A percentile compares a stretch with the other conserved stretches of the same genome.
phyloP scores from a whole-genome alignment of 2,888 invertebrate genomes.

The Dendrolimus houi region DNA sequence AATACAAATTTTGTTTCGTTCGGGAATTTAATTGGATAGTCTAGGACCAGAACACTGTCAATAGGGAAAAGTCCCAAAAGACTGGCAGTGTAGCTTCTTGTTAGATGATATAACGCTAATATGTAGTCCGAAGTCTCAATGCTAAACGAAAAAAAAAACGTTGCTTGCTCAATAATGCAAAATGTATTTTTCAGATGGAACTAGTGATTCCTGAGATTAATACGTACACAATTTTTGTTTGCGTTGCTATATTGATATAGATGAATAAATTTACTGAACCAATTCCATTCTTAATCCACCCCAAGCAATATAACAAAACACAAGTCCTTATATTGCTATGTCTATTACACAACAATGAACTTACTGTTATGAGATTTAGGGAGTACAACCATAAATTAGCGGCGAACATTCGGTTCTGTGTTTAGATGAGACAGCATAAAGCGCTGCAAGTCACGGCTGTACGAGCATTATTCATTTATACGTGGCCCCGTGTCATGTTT shows the following conservation, averaged over 20 bases:
- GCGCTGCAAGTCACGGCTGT: conserved; percentile 47
- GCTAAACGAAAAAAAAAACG: too few relatives aligned
- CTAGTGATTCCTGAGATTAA: neutral
- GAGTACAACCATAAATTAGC: conserved; percentile 30
- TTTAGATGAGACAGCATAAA: conserved; percentile 50
- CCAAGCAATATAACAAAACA: conserved; percentile 5
- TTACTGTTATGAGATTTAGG: conserved; percentile 18
- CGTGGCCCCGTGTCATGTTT: conserved; percentile 44
- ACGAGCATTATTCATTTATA: conserved; percentile 49
- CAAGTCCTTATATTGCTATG: conserved; percentile 9
- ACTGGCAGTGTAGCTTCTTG: too few relatives aligned
- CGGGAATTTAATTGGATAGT: too few relatives aligned
- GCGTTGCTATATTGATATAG: neutral
- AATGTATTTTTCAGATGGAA: too few relatives aligned
- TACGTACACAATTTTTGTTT: neutral
- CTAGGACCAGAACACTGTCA: too few relatives aligned
- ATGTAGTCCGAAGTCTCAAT: too few relatives aligned
- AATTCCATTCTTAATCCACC: neutral
- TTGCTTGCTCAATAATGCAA: too few relatives aligned
- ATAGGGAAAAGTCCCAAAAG: too few relatives aligned
- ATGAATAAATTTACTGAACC: neutral
- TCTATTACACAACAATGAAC: conserved; percentile 19
- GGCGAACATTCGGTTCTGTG: conserved; percentile 29
- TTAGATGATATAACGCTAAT: too few relatives aligned
- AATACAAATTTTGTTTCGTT: too few relatives aligned